These are phyloP conservation scores for Darevskia mixta DNA, from an alignment of 2,797 vertebrate genomes.

Conservation along the genomic window DNA sequence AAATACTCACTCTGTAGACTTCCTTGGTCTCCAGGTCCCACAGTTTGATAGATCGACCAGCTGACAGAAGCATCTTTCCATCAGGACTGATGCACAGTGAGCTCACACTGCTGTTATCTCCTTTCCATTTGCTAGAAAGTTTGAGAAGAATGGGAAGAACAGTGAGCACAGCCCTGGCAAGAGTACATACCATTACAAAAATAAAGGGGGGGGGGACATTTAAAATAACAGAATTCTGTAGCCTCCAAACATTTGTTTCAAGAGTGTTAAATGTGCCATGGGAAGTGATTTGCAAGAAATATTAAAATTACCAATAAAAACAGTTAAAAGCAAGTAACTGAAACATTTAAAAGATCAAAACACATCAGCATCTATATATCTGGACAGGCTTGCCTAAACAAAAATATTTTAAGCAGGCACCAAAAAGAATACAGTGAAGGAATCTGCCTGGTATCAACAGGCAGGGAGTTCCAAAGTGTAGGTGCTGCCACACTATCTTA, in stretches of 20 bases:
- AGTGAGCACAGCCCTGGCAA: slow-evolving; percentile 33
- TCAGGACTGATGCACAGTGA: slow-evolving; percentile 95
- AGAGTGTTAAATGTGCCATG: background rate
- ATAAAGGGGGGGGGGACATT: background rate
- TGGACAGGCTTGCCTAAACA: too few relatives aligned
- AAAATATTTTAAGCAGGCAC: too few relatives aligned
- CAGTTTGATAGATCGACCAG: slow-evolving; percentile 95
- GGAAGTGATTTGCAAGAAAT: background rate
- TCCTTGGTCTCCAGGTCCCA: slow-evolving; percentile 99
- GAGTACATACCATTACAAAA: background rate
- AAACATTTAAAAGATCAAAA: too few relatives aligned
- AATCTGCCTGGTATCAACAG: too few relatives aligned
- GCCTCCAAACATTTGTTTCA: background rate
- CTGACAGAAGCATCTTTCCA: slow-evolving; percentile 95
- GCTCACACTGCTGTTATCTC: slow-evolving; percentile 90
- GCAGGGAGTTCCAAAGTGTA: too few relatives aligned
- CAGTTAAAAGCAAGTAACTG: too few relatives aligned
- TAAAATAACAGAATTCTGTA: background rate
- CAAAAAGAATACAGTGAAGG: too few relatives aligned
- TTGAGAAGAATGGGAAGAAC: slow-evolving; percentile 30
- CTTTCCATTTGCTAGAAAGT: slow-evolving; percentile 94
- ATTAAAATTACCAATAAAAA: too few relatives aligned
- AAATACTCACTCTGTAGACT: slow-evolving; percentile 91
- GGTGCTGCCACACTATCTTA: too few relatives aligned
- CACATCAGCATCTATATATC: too few relatives aligned